Base-by-base conservation (phyloP, 2,888 invertebrate genomes). In the Eugnorisma glareosa region DNA sequence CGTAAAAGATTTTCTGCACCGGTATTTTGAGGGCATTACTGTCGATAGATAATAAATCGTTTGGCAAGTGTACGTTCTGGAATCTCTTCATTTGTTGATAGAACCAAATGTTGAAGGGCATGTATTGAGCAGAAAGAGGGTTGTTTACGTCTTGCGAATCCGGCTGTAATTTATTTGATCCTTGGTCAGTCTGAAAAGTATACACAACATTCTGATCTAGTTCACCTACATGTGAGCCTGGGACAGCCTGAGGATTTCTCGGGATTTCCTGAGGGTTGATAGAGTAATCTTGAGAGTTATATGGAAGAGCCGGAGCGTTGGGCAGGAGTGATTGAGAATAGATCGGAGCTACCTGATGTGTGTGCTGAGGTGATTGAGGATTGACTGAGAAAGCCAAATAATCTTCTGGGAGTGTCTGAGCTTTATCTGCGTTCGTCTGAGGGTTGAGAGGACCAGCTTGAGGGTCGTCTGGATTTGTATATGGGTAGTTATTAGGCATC, bases 31-130 rank as follows among this genome's bases (percentile, higher is more conserved):
- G 82, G 1, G 75, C 48, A 15, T 77, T n/a, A 15, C 87, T 71
- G 37, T 93, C 85, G 3, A 90, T 79, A 15, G 75, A 59, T 68
- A 89, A 85, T 37, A 88, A 76, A 59, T 81, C 77, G n/a, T 80
- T 71, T 13, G 83, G 83, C 48, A 82, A 73, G 37, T 87, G 64
- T 48, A 83, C 37, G 24, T 86, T 75, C 4, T 88, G 79, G 15
- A 93, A 86, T 59, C 75, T 75, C 67, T 87, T 76, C 67, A 93
- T 87, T 88, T 93, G 91, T 8, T 90, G 63, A 15, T 86, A 82
- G 54, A 94, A 90, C 92, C 94, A 94, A 66, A 77, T 69, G 70
- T 93, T 89, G 63, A 94, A 93, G 31, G 88, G 90, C 5, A 76
- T 28, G 37, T 85, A 81, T 15, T 76, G 51, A 21, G 82, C 43